phyloP scores from a whole-genome alignment of 2,113 vertebrate species.

The Psophia crepitans region DNA sequence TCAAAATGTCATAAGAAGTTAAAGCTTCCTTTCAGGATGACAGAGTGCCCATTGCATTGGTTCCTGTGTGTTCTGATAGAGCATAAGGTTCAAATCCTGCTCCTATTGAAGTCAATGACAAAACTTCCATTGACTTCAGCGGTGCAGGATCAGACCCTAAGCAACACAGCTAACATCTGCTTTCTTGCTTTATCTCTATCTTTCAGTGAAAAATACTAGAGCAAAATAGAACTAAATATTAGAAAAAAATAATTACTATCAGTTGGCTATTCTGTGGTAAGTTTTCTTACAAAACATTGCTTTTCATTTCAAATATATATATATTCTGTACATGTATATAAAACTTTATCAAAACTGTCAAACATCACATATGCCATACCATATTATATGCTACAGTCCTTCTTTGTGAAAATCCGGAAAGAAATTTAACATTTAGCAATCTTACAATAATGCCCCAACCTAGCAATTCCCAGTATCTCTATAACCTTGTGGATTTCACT shows the following conservation, averaged over 20 bases:
- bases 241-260: neutral
- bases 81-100: constrained; percentile 65
- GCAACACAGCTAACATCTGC: constrained; percentile 17
- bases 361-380: neutral
- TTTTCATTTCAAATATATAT: neutral
- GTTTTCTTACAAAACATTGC: constrained; percentile 27
- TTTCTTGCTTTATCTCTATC: neutral
- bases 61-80: constrained; percentile 22
- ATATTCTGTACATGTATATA: neutral
- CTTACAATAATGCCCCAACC: neutral
- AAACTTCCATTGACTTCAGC: constrained; percentile 52
- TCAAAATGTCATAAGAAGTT: neutral
- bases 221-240: neutral
- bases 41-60: neutral
- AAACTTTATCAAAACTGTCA: neutral
- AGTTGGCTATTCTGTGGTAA: neutral
- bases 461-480: neutral
- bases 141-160: constrained; percentile 64
- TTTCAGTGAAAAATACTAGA: constrained; percentile 1
- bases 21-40: constrained; percentile 1
- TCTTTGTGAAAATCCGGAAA: neutral
- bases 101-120: constrained; percentile 66
- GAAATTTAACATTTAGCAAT: neutral
- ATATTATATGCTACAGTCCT: neutral
- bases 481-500: neutral